Percentiles rank a stretch among this genome's conserved stretches.
Conservation (phyloP, 1,140 invertebrate genomes). For the Drosophila arawakana region DNA sequence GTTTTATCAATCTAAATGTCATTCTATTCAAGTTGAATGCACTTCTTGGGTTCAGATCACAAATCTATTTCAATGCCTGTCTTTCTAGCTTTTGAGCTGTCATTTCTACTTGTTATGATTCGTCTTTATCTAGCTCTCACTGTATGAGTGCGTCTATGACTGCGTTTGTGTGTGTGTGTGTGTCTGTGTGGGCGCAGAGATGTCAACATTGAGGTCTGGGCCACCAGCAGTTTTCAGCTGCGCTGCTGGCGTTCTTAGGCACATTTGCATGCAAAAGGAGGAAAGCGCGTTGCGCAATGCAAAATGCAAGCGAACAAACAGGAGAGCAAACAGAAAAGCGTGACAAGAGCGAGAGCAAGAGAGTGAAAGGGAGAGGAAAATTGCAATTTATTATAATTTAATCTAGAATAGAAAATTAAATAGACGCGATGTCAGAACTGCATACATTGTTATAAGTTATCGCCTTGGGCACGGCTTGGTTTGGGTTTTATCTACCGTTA, state of each 20-base stretch:
- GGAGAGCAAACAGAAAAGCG: background rate
- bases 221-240: slow-evolving; percentile 17
- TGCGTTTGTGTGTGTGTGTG: background rate
- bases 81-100: slow-evolving; percentile 10
- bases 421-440: slow-evolving; percentile 56
- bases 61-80: slow-evolving; percentile 32
- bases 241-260: background rate
- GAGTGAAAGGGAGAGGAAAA: slow-evolving; percentile 33
- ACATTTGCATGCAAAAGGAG: slow-evolving; percentile 44
- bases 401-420: slow-evolving; percentile 81
- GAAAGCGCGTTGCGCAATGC: slow-evolving; percentile 68
- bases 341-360: slow-evolving; percentile 9
- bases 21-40: slow-evolving; percentile 32
- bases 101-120: slow-evolving; percentile 27
- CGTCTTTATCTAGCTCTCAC: background rate
- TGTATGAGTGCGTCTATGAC: background rate
- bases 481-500: slow-evolving; percentile 81
- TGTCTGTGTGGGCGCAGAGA: slow-evolving; percentile 41
- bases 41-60: slow-evolving; percentile 22
- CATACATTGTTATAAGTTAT: slow-evolving; percentile 74
- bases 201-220: slow-evolving; percentile 51
- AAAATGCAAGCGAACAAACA: slow-evolving; percentile 29
- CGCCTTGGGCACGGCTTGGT: slow-evolving; percentile 43
- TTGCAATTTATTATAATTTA: slow-evolving; percentile 83
- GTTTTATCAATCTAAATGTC: slow-evolving; percentile 4